Evolutionary conservation across 2,797 vertebrate genomes (phyloP).

Genomic region (Peromyscus melanophrys): DNA sequence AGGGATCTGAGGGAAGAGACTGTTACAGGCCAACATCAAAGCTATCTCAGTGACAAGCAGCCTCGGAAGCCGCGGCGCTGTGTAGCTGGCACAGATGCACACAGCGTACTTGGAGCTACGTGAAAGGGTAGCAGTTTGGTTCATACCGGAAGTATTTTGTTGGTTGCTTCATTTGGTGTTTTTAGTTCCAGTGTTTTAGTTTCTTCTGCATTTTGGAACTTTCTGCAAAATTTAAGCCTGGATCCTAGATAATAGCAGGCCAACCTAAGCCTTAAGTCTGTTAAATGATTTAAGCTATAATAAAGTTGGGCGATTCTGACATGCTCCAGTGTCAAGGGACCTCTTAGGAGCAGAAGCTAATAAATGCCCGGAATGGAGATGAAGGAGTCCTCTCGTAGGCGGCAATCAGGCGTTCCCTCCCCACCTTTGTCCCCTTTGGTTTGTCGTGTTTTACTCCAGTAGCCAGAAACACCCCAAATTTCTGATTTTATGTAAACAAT

Average conservation of each 20-base stretch:
- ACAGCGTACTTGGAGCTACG: slow-evolving; percentile 73
- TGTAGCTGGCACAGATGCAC: slow-evolving; percentile 71
- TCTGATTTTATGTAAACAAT: slow-evolving; percentile 72
- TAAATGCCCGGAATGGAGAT: background rate
- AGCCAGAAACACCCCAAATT: slow-evolving; percentile 52
- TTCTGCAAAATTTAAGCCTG: slow-evolving; percentile 61
- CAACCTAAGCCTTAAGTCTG: slow-evolving; percentile 50
- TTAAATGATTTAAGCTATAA: slow-evolving; percentile 75
- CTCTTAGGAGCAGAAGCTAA: background rate
- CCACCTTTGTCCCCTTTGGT: slow-evolving; percentile 30
- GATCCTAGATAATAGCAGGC: slow-evolving; percentile 40
- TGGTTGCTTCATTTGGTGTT: slow-evolving; percentile 44
- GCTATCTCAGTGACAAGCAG: slow-evolving; percentile 76
- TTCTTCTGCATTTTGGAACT: slow-evolving; percentile 79
- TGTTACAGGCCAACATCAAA: slow-evolving; percentile 82
- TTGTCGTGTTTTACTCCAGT: slow-evolving; percentile 69
- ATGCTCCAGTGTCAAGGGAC: background rate
- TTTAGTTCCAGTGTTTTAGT: slow-evolving; percentile 75
- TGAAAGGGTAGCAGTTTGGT: slow-evolving; percentile 61
- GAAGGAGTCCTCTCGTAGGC: background rate
- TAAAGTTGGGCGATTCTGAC: slow-evolving; percentile 41
- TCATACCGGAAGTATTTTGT: slow-evolving; percentile 76
- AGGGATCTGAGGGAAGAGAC: slow-evolving; percentile 69
- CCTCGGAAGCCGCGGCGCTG: slow-evolving; percentile 80
- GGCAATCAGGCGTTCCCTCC: slow-evolving; percentile 73